These are phyloP conservation scores for Phoenicopterus ruber DNA, from an alignment of 2,113 vertebrate species.

Conservation along the genomic window DNA sequence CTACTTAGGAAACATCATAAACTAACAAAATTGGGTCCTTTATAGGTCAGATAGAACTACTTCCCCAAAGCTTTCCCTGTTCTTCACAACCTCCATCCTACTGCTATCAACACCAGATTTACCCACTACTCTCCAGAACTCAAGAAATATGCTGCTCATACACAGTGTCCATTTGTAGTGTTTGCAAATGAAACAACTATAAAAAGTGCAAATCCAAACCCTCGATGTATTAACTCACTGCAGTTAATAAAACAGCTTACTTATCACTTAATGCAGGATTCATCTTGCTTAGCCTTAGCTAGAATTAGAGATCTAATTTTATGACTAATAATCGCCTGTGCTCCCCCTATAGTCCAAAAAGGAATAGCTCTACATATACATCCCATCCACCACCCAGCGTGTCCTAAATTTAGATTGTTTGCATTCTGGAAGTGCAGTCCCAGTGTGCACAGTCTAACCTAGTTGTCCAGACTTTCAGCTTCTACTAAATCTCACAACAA, in stretches of 20 bases:
- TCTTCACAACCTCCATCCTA: not conserved
- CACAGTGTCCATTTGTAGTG: not conserved
- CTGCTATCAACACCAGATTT: not conserved
- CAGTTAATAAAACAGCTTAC: not conserved
- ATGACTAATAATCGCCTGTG: not conserved
- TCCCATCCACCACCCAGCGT: not conserved
- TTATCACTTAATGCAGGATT: not conserved
- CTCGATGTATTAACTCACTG: not conserved
- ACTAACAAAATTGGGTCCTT: not conserved
- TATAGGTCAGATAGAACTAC: not conserved
- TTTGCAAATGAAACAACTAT: not conserved
- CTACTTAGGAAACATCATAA: not conserved
- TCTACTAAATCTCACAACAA: not conserved
- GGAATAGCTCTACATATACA: not conserved
- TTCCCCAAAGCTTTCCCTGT: not conserved
- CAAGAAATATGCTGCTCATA: fast-evolving
- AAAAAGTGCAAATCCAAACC: not conserved
- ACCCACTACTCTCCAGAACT: not conserved
- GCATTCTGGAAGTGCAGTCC: not conserved
- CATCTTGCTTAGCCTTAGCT: not conserved
- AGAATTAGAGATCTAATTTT: not conserved
- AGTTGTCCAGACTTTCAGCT: not conserved
- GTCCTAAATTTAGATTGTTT: not conserved
- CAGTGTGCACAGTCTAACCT: not conserved
- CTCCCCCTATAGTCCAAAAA: conserved; percentile 1